Percentiles rank a stretch among this genome's conserved stretches.
Conservation (phyloP, 2,888 invertebrate genomes). For the Metopia argyrocephala region DNA sequence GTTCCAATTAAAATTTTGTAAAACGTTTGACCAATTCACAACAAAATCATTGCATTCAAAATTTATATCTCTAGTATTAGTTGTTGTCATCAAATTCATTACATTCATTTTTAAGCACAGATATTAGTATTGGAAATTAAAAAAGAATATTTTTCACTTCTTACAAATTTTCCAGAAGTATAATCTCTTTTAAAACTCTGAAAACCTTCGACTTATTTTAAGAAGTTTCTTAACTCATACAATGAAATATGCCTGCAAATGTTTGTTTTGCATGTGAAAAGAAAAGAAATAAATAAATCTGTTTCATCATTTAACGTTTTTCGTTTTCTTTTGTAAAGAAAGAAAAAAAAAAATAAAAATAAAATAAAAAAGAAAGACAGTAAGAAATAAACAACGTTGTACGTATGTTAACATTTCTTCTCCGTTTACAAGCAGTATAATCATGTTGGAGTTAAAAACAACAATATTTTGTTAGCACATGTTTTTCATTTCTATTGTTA, state of each 20-base stretch:
- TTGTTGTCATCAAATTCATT: too few species aligned
- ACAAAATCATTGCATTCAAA: too few species aligned
- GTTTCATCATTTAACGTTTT: slow-evolving; percentile 16
- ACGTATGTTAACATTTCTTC: too few species aligned
- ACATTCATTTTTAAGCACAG: too few species aligned
- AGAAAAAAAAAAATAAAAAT: background rate
- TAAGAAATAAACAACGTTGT: too few species aligned
- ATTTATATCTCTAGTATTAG: too few species aligned
- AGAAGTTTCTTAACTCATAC: slow-evolving; percentile 9
- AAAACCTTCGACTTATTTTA: background rate
- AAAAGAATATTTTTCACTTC: too few species aligned
- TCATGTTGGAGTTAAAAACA: slow-evolving; percentile 22
- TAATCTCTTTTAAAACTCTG: slow-evolving; percentile 4
- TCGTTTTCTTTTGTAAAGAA: background rate
- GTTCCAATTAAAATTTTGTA: too few species aligned
- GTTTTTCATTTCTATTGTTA: slow-evolving; percentile 36
- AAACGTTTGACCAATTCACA: too few species aligned
- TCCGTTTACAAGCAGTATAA: slow-evolving; percentile 18
- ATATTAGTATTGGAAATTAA: too few species aligned
- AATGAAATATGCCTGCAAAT: background rate
- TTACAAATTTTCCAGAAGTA: too few species aligned
- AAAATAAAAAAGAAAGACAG: slow-evolving; percentile 6
- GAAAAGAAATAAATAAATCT: slow-evolving; percentile 33
- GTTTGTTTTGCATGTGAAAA: slow-evolving; percentile 23
- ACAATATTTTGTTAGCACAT: slow-evolving; percentile 29